A percentile compares a stretch with the other conserved stretches of the same genome.
Conservation (phyloP, 1,140 invertebrate genomes). For the Plectrocnemia conspersa region DNA sequence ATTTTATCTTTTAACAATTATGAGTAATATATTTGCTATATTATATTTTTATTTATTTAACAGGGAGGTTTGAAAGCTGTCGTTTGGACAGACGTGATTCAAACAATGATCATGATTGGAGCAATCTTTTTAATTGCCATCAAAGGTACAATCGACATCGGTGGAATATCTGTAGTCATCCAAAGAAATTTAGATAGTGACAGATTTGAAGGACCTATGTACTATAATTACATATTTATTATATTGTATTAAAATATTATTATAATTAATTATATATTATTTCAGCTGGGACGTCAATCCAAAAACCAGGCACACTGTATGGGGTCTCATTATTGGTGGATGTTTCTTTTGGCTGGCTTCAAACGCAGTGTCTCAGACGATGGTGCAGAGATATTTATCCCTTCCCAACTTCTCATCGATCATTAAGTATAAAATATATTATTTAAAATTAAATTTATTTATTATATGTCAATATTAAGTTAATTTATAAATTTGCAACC, state of each 20-base stretch:
- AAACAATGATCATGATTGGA: slow-evolving; percentile 78
- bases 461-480: slow-evolving; percentile 17
- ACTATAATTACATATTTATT: slow-evolving; percentile 37
- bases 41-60: slow-evolving; percentile 38
- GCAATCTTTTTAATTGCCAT: slow-evolving; percentile 75
- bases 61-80: slow-evolving; percentile 92
- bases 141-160: slow-evolving; percentile 73
- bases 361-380: slow-evolving; percentile 79
- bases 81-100: slow-evolving; percentile 90
- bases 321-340: slow-evolving; percentile 72
- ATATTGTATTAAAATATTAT: neutral
- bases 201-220: slow-evolving; percentile 73
- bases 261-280: slow-evolving; percentile 11
- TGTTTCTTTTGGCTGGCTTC: slow-evolving; percentile 75
- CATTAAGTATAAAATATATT: slow-evolving; percentile 51
- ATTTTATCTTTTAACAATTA: slow-evolving; percentile 21
- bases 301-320: slow-evolving; percentile 68
- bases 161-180: slow-evolving; percentile 68
- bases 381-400: slow-evolving; percentile 71
- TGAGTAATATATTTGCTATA: neutral
- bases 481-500: too few relatives aligned
- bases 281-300: slow-evolving; percentile 64
- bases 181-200: slow-evolving; percentile 63
- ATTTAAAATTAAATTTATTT: slow-evolving; percentile 3
- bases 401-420: slow-evolving; percentile 64